Conservation (phyloP, 2,888 invertebrate species). For the Oligia fasciuncula region DNA sequence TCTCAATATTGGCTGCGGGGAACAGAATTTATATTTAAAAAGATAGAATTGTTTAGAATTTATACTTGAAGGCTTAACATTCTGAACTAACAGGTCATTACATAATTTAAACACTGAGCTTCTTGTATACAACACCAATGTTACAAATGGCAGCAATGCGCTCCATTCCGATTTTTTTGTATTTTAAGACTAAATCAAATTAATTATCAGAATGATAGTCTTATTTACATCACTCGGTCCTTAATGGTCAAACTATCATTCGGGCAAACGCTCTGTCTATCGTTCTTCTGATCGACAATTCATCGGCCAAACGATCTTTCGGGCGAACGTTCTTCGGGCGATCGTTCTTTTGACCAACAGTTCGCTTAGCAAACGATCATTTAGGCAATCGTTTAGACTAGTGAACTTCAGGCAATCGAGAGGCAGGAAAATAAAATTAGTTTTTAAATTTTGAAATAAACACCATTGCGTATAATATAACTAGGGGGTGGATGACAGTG, state of each 20-base stretch:
- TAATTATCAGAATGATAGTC: background rate
- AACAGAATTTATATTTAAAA: background rate
- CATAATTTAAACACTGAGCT: background rate
- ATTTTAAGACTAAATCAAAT: background rate
- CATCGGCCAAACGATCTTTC: too few species aligned
- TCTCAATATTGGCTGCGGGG: too few species aligned
- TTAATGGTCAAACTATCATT: too few species aligned
- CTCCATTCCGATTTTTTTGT: too few species aligned
- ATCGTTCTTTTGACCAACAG: background rate
- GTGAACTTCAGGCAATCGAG: too few species aligned
- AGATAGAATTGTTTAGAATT: background rate
- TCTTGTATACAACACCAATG: background rate
- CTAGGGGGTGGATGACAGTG: conserved; percentile 33
- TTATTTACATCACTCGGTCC: background rate
- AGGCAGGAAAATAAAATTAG: background rate
- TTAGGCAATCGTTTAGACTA: background rate
- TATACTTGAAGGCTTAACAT: background rate
- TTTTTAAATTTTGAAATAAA: conserved; percentile 16
- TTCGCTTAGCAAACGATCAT: background rate
- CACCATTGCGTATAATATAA: conserved; percentile 35
- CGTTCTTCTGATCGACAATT: too few species aligned
- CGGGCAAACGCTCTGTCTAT: background rate
- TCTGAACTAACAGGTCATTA: background rate
- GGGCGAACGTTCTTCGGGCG: too few species aligned
- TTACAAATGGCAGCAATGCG: background rate